Percentiles rank a stretch among this genome's conserved stretches.
Conservation (phyloP, 1,140 invertebrate species). For the Drusus annulatus region DNA sequence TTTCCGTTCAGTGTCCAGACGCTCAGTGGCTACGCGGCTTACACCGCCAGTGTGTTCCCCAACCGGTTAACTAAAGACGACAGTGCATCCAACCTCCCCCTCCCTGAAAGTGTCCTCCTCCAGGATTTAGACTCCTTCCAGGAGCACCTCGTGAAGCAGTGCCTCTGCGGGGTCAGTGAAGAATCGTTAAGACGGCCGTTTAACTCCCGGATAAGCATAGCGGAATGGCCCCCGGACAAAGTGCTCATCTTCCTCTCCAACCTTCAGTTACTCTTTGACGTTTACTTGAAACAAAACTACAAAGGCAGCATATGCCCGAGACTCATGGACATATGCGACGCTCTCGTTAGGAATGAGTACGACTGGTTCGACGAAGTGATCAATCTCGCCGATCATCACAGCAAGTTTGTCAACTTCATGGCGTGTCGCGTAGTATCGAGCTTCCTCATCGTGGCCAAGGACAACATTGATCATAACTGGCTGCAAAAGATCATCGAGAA, state of each 20-base stretch:
- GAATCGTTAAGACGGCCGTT: constrained; percentile 79
- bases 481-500: constrained; percentile 82
- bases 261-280: constrained; percentile 86
- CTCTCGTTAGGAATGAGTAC: constrained; percentile 84
- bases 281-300: constrained; percentile 87
- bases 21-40: constrained; percentile 39
- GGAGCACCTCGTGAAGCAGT: constrained; percentile 80
- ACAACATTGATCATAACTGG: constrained; percentile 84
- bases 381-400: constrained; percentile 81
- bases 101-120: constrained; percentile 61
- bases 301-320: constrained; percentile 85
- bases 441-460: constrained; percentile 87
- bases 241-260: constrained; percentile 85
- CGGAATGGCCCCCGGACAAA: constrained; percentile 81
- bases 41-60: constrained; percentile 39
- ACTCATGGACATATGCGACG: constrained; percentile 84
- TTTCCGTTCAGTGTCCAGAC: constrained; percentile 49
- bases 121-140: constrained; percentile 68
- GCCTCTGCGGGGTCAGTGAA: constrained; percentile 84
- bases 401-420: constrained; percentile 86
- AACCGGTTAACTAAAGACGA: constrained; percentile 29
- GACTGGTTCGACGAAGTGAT: constrained; percentile 88
- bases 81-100: constrained; percentile 8
- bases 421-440: constrained; percentile 85
- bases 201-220: constrained; percentile 76